Percentiles rank a stretch among this genome's conserved stretches.
Conservation (phyloP, 2,113 vertebrate genomes). For the Apistogramma diplotaenia region DNA sequence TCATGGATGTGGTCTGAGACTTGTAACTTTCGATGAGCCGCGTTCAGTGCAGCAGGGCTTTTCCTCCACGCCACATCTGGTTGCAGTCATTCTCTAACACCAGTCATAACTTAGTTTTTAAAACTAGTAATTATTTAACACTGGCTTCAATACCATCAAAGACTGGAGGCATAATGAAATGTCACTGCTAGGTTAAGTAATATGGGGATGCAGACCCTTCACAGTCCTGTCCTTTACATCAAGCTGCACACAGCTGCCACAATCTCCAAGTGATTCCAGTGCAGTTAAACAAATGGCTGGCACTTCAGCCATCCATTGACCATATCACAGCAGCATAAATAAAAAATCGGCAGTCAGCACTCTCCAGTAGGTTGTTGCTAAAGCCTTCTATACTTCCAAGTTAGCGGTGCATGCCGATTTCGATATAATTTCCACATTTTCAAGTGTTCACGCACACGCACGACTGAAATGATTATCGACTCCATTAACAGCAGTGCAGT, state of each 20-base stretch:
- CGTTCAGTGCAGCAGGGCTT: background rate
- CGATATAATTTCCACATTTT: slow-evolving; percentile 3
- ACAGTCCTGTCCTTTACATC: background rate
- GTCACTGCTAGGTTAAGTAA: background rate
- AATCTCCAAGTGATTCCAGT: background rate
- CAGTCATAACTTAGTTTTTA: background rate
- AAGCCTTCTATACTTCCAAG: background rate
- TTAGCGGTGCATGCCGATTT: background rate
- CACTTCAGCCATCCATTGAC: background rate
- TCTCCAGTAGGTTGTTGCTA: background rate
- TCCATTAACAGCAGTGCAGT: slow-evolving; percentile 14
- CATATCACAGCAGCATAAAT: background rate
- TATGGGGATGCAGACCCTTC: background rate
- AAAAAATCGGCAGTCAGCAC: background rate
- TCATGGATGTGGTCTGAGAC: background rate
- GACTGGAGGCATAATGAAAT: background rate
- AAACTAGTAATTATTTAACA: background rate
- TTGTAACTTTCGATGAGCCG: background rate
- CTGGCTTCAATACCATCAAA: background rate
- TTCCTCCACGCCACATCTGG: background rate
- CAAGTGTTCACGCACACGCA: background rate
- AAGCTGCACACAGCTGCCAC: background rate
- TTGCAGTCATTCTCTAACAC: background rate
- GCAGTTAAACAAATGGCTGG: background rate
- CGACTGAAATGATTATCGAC: slow-evolving; percentile 13